Evolutionary conservation across 2,888 invertebrate species (phyloP).

Genomic region (Eupithecia subfuscata): DNA sequence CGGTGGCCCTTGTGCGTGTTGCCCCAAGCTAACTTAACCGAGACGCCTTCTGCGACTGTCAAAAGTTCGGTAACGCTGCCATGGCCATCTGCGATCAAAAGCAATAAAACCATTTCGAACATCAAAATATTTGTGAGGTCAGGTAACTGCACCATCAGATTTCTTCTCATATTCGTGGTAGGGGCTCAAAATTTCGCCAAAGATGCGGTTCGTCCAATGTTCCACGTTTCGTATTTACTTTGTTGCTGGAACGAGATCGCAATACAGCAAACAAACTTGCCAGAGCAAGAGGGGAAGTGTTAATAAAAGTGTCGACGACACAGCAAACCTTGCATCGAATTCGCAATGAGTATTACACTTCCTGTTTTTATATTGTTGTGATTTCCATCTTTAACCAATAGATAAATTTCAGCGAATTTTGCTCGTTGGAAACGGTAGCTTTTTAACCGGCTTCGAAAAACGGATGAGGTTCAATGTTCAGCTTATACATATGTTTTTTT

Average conservation of each 20-base stretch:
- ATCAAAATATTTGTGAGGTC: too few species aligned
- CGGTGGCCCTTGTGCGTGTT: too few species aligned
- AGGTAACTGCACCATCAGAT: background rate
- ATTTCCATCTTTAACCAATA: slow-evolving; percentile 12
- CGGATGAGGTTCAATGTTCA: too few species aligned
- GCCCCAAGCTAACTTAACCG: too few species aligned
- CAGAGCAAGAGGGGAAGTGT: slow-evolving; percentile 40
- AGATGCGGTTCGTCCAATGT: slow-evolving; percentile 41
- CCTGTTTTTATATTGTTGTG: slow-evolving; percentile 31
- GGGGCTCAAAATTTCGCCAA: slow-evolving; percentile 30
- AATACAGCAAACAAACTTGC: slow-evolving; percentile 11
- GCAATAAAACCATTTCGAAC: too few species aligned
- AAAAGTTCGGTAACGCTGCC: too few species aligned
- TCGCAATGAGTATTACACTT: slow-evolving; percentile 36
- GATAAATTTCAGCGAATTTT: background rate
- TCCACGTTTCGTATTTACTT: slow-evolving; percentile 36
- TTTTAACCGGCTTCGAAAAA: too few species aligned
- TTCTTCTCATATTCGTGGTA: slow-evolving; percentile 16
- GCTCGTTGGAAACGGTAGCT: too few species aligned
- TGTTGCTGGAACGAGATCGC: slow-evolving; percentile 30
- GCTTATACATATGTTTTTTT: too few species aligned
- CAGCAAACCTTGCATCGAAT: slow-evolving; percentile 41
- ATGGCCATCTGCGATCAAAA: too few species aligned
- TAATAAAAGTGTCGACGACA: slow-evolving; percentile 59
- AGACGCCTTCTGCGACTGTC: too few species aligned